Conservation (phyloP, 2,113 vertebrate species). For the Festucalex cinctus region DNA sequence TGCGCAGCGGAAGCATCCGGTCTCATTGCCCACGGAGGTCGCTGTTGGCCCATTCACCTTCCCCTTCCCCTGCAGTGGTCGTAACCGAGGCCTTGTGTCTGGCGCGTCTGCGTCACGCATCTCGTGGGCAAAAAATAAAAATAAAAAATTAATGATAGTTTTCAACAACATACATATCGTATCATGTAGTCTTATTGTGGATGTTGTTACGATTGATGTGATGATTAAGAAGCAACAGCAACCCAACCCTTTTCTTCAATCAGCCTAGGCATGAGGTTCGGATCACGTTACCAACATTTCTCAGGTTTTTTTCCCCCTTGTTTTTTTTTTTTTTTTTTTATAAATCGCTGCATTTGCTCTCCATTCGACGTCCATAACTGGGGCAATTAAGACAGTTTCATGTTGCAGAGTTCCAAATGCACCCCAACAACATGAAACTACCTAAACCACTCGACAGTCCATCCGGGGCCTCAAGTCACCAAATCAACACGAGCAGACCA, state of each 20-base stretch:
- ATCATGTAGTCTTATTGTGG: background rate
- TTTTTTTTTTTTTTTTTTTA: background rate
- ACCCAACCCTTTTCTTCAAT: conserved; percentile 20
- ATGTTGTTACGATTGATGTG: background rate
- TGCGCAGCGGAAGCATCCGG: conserved; percentile 69
- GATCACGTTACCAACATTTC: conserved; percentile 10
- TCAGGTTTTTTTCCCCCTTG: background rate
- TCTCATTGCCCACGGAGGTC: conserved; percentile 70
- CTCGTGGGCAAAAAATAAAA: conserved; percentile 46
- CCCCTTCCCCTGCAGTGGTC: conserved; percentile 84
- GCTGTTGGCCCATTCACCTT: conserved; percentile 78
- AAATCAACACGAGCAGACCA: background rate
- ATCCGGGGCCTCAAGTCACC: conserved; percentile 51
- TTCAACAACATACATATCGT: background rate
- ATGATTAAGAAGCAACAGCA: conserved; percentile 4
- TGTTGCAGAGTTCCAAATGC: conserved; percentile 92
- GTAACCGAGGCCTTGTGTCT: conserved; percentile 96
- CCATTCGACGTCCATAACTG: conserved; percentile 84
- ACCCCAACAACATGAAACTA: conserved; percentile 99
- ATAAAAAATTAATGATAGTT: conserved; percentile 10
- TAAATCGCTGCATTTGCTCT: conserved; percentile 12
- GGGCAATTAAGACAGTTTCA: conserved; percentile 96
- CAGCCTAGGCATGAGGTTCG: background rate
- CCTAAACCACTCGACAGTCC: conserved; percentile 97
- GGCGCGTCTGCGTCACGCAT: conserved; percentile 62